A percentile compares a stretch with the other conserved stretches of the same genome.
Evolutionary conservation across 1,140 invertebrate genomes (phyloP).

Genomic region (Periplaneta americana): DNA sequence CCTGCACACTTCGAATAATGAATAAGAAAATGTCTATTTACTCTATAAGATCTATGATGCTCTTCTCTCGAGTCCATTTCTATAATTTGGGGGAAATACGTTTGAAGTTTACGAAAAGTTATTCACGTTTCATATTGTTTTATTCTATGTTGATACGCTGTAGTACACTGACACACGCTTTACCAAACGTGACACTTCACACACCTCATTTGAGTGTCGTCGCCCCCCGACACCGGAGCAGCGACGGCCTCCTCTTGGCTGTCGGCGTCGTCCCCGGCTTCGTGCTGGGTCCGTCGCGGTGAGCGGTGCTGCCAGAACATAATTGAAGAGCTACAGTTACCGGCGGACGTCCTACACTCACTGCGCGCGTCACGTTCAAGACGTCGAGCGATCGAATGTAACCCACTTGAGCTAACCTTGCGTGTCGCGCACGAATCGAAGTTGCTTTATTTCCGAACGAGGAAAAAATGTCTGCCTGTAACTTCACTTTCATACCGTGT

Average conservation of each 20-base stretch:
- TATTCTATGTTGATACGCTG: not conserved
- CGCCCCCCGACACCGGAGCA: not conserved
- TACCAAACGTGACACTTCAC: too few relatives aligned
- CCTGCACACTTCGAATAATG: too few relatives aligned
- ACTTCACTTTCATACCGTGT: too few relatives aligned
- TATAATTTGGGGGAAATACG: too few relatives aligned
- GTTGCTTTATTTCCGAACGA: too few relatives aligned
- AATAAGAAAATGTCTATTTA: too few relatives aligned
- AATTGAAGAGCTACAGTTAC: too few relatives aligned
- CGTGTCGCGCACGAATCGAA: not conserved
- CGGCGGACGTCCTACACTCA: not conserved
- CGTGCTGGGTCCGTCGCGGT: not conserved
- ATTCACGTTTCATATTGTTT: too few relatives aligned
- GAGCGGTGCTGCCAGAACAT: not conserved
- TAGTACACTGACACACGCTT: not conserved
- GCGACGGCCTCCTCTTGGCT: not conserved
- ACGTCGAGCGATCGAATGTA: not conserved
- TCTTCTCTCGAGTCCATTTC: too few relatives aligned
- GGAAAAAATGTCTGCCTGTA: too few relatives aligned
- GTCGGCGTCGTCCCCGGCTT: not conserved
- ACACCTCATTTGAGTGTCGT: not conserved
- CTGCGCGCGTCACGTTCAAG: not conserved
- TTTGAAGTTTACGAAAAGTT: too few relatives aligned
- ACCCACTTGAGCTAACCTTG: not conserved
- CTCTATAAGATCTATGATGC: too few relatives aligned